phyloP scores from a whole-genome alignment of 2,113 vertebrate species.

The Cyprinodon variegatus region DNA sequence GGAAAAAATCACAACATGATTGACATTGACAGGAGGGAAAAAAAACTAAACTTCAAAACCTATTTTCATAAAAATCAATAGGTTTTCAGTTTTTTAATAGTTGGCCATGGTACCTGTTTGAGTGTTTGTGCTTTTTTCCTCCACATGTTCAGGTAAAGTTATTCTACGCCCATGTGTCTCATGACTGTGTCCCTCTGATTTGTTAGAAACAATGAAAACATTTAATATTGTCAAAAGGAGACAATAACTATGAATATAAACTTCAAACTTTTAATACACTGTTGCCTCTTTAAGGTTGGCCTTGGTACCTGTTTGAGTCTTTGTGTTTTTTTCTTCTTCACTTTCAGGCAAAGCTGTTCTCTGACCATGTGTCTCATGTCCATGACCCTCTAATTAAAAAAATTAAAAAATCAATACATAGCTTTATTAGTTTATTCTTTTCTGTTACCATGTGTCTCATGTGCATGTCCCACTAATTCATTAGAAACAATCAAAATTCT shows the following conservation, averaged over 20 bases:
- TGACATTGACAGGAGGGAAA: too few relatives aligned
- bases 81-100: too few relatives aligned
- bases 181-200: neutral
- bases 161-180: neutral
- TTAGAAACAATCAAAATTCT: neutral
- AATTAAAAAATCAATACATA: too few relatives aligned
- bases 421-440: neutral
- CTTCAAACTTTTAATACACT: too few relatives aligned
- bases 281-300: too few relatives aligned
- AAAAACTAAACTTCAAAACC: too few relatives aligned
- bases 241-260: too few relatives aligned
- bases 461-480: neutral
- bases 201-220: too few relatives aligned
- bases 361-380: conserved; percentile 2
- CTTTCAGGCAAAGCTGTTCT: neutral
- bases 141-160: neutral
- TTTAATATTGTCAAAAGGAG: too few relatives aligned
- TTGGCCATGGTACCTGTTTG: too few relatives aligned
- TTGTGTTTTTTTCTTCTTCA: neutral
- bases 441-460: conserved; percentile 2
- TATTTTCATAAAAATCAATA: too few relatives aligned
- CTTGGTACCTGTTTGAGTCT: neutral
- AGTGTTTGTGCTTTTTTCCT: neutral
- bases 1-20: too few relatives aligned
- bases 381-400: neutral